phyloP scores from a whole-genome alignment of 2,797 vertebrate species.

The Myripristis murdjan region DNA sequence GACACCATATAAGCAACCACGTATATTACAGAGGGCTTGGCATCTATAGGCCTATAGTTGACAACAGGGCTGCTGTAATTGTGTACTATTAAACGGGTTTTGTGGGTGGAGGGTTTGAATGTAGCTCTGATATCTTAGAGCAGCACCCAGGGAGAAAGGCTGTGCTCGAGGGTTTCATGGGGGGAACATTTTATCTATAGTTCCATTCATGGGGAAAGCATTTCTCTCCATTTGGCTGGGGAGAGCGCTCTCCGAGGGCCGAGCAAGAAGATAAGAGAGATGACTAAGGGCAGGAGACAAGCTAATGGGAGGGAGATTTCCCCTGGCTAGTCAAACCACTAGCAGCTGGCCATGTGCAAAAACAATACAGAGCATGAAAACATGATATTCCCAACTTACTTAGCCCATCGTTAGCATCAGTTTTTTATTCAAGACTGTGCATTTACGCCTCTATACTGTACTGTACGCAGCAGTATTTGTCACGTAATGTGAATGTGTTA shows the following conservation, averaged over 20 bases:
- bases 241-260: conserved; percentile 56
- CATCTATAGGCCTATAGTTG: conserved; percentile 62
- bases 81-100: conserved; percentile 66
- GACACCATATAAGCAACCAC: conserved; percentile 46
- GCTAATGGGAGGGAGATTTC: conserved; percentile 80
- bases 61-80: conserved; percentile 67
- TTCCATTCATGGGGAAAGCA: conserved; percentile 77
- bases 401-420: conserved; percentile 35
- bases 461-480: conserved; percentile 32
- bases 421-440: conserved; percentile 31
- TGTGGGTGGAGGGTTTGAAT: conserved; percentile 52
- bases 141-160: conserved; percentile 50
- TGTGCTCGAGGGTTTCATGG: conserved; percentile 67
- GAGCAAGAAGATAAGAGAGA: conserved; percentile 79
- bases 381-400: conserved; percentile 61
- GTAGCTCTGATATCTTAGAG: conserved; percentile 55
- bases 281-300: conserved; percentile 81
- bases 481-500: conserved; percentile 28
- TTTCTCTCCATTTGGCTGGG: conserved; percentile 70
- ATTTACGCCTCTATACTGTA: conserved; percentile 19
- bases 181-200: conserved; percentile 76
- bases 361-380: conserved; percentile 71
- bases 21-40: conserved; percentile 41
- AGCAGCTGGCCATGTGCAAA: conserved; percentile 85
- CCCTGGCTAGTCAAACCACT: conserved; percentile 74